phyloP scores from a whole-genome alignment of 2,888 invertebrate species.

The Melolontha melolontha region DNA sequence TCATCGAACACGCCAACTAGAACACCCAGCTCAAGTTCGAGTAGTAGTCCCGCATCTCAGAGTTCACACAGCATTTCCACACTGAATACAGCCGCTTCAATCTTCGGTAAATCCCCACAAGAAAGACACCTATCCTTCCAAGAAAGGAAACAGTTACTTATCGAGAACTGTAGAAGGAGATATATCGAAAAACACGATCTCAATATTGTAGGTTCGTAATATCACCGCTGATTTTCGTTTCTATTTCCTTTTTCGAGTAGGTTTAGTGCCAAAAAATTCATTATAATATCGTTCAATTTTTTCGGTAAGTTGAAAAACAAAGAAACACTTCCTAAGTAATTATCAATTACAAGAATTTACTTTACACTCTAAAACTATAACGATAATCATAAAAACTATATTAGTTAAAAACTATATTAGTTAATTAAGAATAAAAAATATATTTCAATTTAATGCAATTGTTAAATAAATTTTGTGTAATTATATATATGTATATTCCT shows the following conservation, averaged over 20 bases:
- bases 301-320: constrained; percentile 14
- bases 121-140: constrained; percentile 81
- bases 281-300: no score
- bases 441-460: constrained; percentile 3
- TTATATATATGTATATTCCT: constrained; percentile 11
- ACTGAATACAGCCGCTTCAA: constrained; percentile 62
- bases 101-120: constrained; percentile 70
- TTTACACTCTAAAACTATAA: constrained; percentile 6
- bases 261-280: constrained; percentile 48
- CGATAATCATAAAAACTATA: neutral
- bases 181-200: constrained; percentile 80
- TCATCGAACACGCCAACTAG: constrained; percentile 45
- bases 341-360: constrained; percentile 1
- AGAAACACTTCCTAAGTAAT: neutral
- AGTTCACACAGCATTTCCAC: constrained; percentile 32
- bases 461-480: constrained; percentile 18
- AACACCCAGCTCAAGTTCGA: constrained; percentile 53
- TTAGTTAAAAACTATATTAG: neutral
- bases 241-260: constrained; percentile 38
- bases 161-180: constrained; percentile 79
- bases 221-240: neutral
- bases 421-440: constrained; percentile 1
- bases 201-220: constrained; percentile 49
- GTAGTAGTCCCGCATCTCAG: constrained; percentile 51
- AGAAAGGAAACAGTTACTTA: constrained; percentile 82